Evolutionary conservation across 92 coral and sea anemone genomes (phyloP).

Genomic region (Palythoa grandiflora): DNA sequence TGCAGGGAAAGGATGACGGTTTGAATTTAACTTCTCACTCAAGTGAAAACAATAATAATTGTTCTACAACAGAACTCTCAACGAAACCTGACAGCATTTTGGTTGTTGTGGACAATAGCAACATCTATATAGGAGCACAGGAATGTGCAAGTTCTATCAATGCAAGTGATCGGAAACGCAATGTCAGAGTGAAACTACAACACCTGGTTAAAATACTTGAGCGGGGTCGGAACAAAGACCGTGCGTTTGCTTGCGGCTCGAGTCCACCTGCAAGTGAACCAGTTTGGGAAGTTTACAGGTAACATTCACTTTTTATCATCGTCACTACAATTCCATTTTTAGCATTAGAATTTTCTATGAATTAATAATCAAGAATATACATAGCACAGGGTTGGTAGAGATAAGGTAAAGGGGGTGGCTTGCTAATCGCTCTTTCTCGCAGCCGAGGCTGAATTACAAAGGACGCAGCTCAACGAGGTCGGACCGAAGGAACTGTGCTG

Average conservation of each 20-base stretch:
- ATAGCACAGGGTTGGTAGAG: too few relatives aligned
- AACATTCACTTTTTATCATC: neutral
- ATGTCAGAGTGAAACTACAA: conserved; percentile 95
- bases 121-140: conserved; percentile 97
- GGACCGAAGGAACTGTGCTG: too few relatives aligned
- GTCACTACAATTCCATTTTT: neutral
- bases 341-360: neutral
- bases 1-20: neutral
- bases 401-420: too few relatives aligned
- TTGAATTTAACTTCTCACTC: neutral
- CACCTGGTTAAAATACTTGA: conserved; percentile 90
- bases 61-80: neutral
- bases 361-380: too few relatives aligned
- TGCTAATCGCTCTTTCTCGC: too few relatives aligned
- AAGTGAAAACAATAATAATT: neutral
- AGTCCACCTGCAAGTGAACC: conserved; percentile 98
- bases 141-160: conserved; percentile 89
- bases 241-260: conserved; percentile 94
- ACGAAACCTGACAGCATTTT: conserved; percentile 61
- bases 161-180: conserved; percentile 81
- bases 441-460: too few relatives aligned
- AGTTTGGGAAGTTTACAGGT: conserved; percentile 99
- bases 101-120: conserved; percentile 93
- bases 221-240: conserved; percentile 73
- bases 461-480: too few relatives aligned